Evolutionary conservation across 53 echinoderm and acorn worm genomes (phyloP), one percentile per base, ranked within the genome.

Genomic region (Hippasteria phrygiana): DNA sequence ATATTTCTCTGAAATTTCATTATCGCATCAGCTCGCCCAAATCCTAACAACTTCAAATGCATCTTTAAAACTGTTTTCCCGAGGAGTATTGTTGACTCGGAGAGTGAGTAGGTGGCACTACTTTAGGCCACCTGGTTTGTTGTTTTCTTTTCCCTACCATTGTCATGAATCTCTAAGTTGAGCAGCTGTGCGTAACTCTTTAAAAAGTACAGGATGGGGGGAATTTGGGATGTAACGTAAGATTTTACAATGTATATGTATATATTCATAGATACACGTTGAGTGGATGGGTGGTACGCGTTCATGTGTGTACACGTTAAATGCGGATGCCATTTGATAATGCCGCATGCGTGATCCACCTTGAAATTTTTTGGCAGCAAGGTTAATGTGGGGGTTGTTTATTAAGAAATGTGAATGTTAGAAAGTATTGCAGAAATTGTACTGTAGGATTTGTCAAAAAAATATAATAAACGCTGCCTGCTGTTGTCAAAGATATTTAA

Each of bases 191-290:
- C 50, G 50, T 6, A 47, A 9, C 27, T 27, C 17, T 75, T 47
- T 28, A 48, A 83, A 67, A 70, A 70, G 50, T 84, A 36, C 35
- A 69, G 69, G 32, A 55, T 36, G 69, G 50, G 42, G 84, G 71
- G 50, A 50, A 43, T 9, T 84, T 46, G 42, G 70, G 50, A 36
- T 37, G 81, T 84, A 84, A 69, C 47, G 34, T 84, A 70, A 45
- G n/a, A 82, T 84, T 84, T 84, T 71, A 84, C 84, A 84, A 48
- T 84, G 71, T 84, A 84, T 84, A 70, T 84, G 84, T 84, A 84
- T 84, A 84, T 84, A 84, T 84, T 70, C 84, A 29, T 84, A 84
- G 84, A 50, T 69, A 43, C 65, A 45, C 26, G 82, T 65, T 82
- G 16, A 82, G 26, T 65, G 65, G 66, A 66, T 46, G 67, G 71